Conservation (phyloP, 2,113 vertebrate genomes). For the Pseudorasbora parva region DNA sequence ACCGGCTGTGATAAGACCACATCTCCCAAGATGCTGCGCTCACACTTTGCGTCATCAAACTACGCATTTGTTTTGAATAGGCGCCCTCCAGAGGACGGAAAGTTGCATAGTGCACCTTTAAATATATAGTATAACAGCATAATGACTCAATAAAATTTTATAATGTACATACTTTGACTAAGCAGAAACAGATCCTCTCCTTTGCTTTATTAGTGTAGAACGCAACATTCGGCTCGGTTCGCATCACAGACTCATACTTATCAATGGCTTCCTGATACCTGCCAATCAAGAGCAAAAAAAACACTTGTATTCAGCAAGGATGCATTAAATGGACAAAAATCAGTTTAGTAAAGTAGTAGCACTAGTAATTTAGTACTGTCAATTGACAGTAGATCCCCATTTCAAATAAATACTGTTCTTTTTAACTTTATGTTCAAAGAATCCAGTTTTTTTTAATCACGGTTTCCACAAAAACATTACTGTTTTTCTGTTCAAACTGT, state of each 20-base stretch:
- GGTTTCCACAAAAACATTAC: neutral
- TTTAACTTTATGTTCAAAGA: neutral
- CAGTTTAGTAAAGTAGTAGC: too few relatives aligned
- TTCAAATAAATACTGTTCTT: neutral
- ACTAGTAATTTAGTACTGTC: too few relatives aligned
- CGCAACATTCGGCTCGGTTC: conserved; percentile 73
- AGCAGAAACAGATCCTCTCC: conserved; percentile 81
- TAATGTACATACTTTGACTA: conserved; percentile 74
- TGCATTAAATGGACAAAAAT: neutral
- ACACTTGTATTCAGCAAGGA: neutral
- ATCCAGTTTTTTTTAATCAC: too few relatives aligned
- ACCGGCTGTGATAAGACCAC: too few relatives aligned
- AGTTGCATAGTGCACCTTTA: too few relatives aligned
- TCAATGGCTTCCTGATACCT: conserved; percentile 80
- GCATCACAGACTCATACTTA: conserved; percentile 79
- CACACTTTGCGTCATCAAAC: too few relatives aligned
- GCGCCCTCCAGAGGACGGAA: too few relatives aligned
- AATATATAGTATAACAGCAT: neutral
- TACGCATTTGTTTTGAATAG: too few relatives aligned
- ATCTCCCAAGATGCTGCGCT: too few relatives aligned
- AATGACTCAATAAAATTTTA: neutral
- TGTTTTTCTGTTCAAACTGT: too few relatives aligned
- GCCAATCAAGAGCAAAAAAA: neutral
- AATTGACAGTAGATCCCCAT: neutral
- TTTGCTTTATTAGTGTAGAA: conserved; percentile 79